phyloP scores from a whole-genome alignment of 2,113 vertebrate species.

The Madoqua kirkii region DNA sequence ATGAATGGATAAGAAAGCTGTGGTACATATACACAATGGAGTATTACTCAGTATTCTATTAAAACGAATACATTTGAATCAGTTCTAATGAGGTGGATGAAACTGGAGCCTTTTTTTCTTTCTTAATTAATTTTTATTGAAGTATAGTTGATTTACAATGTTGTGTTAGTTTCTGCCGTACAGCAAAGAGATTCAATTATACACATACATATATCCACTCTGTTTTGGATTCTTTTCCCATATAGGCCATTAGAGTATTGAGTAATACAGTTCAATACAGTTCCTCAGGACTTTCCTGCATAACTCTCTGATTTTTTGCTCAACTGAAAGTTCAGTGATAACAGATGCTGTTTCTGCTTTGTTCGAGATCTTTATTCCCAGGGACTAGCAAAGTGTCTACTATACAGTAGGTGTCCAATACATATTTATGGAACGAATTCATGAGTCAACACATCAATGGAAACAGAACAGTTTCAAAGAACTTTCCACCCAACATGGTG shows the following conservation, averaged over 20 bases:
- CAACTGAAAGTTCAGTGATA: background rate
- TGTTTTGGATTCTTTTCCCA: background rate
- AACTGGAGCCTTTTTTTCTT: background rate
- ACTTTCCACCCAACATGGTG: background rate
- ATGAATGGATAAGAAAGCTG: too few species aligned
- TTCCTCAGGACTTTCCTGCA: background rate
- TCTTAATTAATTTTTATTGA: background rate
- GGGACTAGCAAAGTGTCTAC: background rate
- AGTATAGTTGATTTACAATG: background rate
- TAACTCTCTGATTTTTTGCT: background rate
- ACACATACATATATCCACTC: background rate
- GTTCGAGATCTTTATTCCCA: background rate
- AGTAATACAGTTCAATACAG: background rate
- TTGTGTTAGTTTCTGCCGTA: background rate
- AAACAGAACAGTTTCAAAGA: background rate
- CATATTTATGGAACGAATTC: background rate
- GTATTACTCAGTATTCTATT: too few species aligned
- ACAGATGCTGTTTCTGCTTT: background rate
- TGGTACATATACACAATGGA: too few species aligned
- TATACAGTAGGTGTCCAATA: background rate
- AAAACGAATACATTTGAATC: too few species aligned
- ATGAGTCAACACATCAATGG: background rate
- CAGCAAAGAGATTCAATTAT: background rate
- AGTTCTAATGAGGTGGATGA: too few species aligned
- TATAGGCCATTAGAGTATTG: background rate